Evolutionary conservation across 2,888 invertebrate genomes (phyloP).

Genomic region (Micropterix aruncella): DNA sequence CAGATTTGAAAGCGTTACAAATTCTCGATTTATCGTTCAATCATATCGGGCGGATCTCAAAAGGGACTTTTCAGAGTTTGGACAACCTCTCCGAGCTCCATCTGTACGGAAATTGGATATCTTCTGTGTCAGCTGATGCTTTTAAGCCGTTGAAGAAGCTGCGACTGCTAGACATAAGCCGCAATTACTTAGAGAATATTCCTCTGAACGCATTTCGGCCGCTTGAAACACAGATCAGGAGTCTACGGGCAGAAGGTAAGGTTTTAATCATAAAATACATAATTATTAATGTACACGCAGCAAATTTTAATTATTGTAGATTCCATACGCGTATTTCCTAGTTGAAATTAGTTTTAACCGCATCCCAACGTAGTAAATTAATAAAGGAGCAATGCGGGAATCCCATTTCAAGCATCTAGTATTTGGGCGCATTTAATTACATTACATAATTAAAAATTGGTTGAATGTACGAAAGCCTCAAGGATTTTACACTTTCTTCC

Average conservation of each 20-base stretch:
- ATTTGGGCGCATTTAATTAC: too few relatives aligned
- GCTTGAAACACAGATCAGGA: conserved; percentile 70
- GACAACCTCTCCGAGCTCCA: conserved; percentile 62
- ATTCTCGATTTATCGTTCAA: conserved; percentile 72
- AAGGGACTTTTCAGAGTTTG: conserved; percentile 63
- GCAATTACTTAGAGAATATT: conserved; percentile 70
- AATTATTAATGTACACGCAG: too few relatives aligned
- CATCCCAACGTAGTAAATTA: too few relatives aligned
- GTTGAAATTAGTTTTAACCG: too few relatives aligned
- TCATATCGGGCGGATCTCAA: conserved; percentile 63
- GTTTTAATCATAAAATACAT: too few relatives aligned
- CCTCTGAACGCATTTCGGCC: conserved; percentile 64
- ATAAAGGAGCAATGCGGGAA: too few relatives aligned
- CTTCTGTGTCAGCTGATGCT: conserved; percentile 60
- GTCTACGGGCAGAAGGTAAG: conserved; percentile 69
- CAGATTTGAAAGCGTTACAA: conserved; percentile 63
- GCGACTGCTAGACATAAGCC: conserved; percentile 61
- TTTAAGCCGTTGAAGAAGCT: conserved; percentile 66
- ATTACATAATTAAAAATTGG: too few relatives aligned
- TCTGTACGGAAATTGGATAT: conserved; percentile 72
- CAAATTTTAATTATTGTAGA: too few relatives aligned
- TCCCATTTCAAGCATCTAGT: too few relatives aligned
- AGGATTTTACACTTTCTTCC: too few relatives aligned
- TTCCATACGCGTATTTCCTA: too few relatives aligned
- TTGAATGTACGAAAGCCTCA: too few relatives aligned